Base-by-base conservation (phyloP, 2,797 vertebrate species). In the Cephalopachus bancanus region DNA sequence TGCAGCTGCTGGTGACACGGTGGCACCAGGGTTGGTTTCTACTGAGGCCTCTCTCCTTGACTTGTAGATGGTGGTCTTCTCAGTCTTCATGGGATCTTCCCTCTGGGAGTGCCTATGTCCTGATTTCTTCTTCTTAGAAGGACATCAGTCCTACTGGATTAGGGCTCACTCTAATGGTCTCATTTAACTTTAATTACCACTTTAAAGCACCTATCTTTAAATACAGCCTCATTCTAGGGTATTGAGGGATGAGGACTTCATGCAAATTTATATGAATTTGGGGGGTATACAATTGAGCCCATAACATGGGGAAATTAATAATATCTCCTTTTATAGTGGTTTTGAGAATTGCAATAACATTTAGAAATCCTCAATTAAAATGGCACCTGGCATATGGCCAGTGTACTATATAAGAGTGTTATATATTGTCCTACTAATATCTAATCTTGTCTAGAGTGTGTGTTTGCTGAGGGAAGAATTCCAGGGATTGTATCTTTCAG, bases 301-400 rank as follows among this genome's bases (percentile, higher is more conserved):
- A 17, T 83, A 24, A 71, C 15, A 16, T 12, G 26, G 8, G 33
- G 30, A 89, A 91, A 69, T 59, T 74, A 71, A 28, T 53, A 92
- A 16, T 51, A 33, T 57, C 14, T 64, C 30, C 15, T 74, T 83
- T 19, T 80, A 74, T 26, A 80, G 15, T 74, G 4, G 11, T 65
- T 96, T n/a, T 83, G 64, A 90, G 74, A 95, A 79, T 67, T 92
- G 75, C 89, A 30, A 65, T 75, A 30, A 59, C 37, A 37, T 22
- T 44, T 57, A 10, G 44, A 62, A 84, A 89, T 2, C 14, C 24
- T 37, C 37, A 37, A 37, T 83, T 81, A 49, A 85, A 93, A 51
- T 22, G 9, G 2, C 53, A 44, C 24, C 51, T 62, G 37, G 71
- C 30, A 16, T 16, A 15, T 3, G 33, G 7, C 67, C 37, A 53